These are phyloP conservation scores for Salticus scenicus DNA, from an alignment of 2,888 invertebrate species.

Conservation along the genomic window DNA sequence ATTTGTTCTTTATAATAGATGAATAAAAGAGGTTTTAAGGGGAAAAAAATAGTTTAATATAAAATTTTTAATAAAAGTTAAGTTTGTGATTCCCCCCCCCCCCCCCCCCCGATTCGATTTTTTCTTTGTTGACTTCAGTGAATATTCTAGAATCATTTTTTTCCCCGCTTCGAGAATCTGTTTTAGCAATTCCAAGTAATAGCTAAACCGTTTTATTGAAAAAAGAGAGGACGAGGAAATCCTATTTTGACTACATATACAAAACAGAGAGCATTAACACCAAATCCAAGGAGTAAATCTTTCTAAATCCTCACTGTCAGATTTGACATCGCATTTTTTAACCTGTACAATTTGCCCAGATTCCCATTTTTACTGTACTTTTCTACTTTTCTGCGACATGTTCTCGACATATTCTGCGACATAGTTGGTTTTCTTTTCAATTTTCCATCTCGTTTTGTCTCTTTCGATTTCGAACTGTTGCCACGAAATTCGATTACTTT, in stretches of 20 bases:
- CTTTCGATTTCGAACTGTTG: conserved; percentile 1
- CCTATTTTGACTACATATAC: neutral
- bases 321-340: neutral
- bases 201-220: too few relatives aligned
- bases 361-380: neutral
- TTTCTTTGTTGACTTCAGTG: too few relatives aligned
- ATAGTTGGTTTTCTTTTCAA: neutral
- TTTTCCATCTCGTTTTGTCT: neutral
- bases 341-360: neutral
- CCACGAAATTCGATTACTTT: conserved; percentile 11
- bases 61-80: too few relatives aligned
- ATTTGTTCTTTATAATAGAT: too few relatives aligned
- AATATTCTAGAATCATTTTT: too few relatives aligned
- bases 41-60: too few relatives aligned
- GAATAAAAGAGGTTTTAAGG: too few relatives aligned
- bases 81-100: too few relatives aligned
- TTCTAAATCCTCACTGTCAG: neutral
- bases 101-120: too few relatives aligned
- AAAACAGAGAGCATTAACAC: neutral
- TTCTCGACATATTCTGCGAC: neutral
- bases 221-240: neutral
- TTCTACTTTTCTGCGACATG: neutral
- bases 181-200: too few relatives aligned
- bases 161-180: too few relatives aligned
- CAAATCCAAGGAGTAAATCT: conserved; percentile 6